Percentiles rank a stretch among this genome's conserved stretches.
Evolutionary conservation across 2,888 invertebrate genomes (phyloP).

Genomic region (Eristalinus sepulchralis): DNA sequence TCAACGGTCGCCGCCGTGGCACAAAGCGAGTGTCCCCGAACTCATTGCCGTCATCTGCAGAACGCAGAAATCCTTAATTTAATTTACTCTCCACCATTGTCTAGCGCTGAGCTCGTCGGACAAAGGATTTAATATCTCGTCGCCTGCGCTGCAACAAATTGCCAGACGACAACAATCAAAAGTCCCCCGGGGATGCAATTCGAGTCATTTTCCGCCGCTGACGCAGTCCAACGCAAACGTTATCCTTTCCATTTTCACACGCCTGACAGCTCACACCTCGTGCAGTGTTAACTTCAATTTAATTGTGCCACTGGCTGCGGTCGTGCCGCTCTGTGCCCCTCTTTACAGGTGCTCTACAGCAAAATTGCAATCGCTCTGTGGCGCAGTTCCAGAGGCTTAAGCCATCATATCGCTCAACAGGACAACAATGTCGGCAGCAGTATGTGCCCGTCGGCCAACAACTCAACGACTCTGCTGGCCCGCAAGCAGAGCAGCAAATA

Average conservation of each 20-base stretch:
- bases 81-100: constrained; percentile 24
- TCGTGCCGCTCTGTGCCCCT: not conserved
- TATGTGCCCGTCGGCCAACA: constrained; percentile 75
- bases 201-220: not conserved
- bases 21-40: not conserved
- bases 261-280: not conserved
- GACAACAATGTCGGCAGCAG: constrained; percentile 77
- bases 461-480: constrained; percentile 76
- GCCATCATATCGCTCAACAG: constrained; percentile 81
- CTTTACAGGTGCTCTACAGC: constrained; percentile 87
- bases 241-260: constrained; percentile 25
- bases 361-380: constrained; percentile 92
- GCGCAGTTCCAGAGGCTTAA: constrained; percentile 87
- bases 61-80: constrained; percentile 42
- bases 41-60: not conserved
- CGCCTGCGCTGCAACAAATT: constrained; percentile 35
- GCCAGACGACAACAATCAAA: constrained; percentile 1
- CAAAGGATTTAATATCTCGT: constrained; percentile 6
- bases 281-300: not conserved
- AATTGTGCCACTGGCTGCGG: not conserved
- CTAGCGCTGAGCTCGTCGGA: not conserved
- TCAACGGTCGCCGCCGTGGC: not conserved
- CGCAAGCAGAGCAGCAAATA: constrained; percentile 81
- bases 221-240: not conserved
- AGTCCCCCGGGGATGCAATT: too few relatives aligned